Evolutionary conservation across 2,888 invertebrate species (phyloP).

Genomic region (Perdita meconis): DNA sequence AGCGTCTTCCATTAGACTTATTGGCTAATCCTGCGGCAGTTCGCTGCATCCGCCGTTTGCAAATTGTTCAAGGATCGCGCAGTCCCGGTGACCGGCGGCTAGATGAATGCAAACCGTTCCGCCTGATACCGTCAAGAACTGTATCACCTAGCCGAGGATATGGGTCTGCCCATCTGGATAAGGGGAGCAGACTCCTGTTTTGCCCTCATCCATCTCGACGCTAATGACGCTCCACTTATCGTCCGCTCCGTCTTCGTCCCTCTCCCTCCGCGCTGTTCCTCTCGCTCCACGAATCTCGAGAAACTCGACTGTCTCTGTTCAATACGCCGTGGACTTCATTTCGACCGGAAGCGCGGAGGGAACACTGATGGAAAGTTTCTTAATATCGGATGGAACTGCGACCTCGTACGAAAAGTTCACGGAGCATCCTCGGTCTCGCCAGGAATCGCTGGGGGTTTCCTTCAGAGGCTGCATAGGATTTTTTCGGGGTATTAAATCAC

Average conservation of each 20-base stretch:
- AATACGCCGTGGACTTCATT: constrained; percentile 63
- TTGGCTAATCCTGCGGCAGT: constrained; percentile 66
- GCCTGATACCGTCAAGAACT: constrained; percentile 45
- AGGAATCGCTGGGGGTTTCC: not conserved
- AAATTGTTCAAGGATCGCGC: constrained; percentile 64
- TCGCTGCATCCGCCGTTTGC: constrained; percentile 53
- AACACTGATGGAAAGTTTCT: constrained; percentile 81
- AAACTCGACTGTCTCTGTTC: constrained; percentile 40
- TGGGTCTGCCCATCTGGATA: constrained; percentile 62
- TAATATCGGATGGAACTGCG: constrained; percentile 77
- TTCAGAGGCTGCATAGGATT: no score
- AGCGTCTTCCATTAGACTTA: constrained; percentile 75
- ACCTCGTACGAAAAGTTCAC: constrained; percentile 65
- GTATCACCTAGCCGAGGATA: constrained; percentile 48
- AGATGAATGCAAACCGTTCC: constrained; percentile 69
- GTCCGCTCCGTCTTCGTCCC: constrained; percentile 15
- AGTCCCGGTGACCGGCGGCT: constrained; percentile 54
- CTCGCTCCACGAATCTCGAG: constrained; percentile 4
- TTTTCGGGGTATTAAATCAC: constrained; percentile 51
- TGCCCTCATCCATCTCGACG: constrained; percentile 75
- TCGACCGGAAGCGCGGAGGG: constrained; percentile 63
- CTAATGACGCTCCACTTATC: constrained; percentile 70
- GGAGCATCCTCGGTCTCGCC: constrained; percentile 3
- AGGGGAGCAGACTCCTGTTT: constrained; percentile 74
- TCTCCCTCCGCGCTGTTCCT: not conserved